Conservation (phyloP, 2,113 vertebrate species). For the Protomyctophum bolini region DNA sequence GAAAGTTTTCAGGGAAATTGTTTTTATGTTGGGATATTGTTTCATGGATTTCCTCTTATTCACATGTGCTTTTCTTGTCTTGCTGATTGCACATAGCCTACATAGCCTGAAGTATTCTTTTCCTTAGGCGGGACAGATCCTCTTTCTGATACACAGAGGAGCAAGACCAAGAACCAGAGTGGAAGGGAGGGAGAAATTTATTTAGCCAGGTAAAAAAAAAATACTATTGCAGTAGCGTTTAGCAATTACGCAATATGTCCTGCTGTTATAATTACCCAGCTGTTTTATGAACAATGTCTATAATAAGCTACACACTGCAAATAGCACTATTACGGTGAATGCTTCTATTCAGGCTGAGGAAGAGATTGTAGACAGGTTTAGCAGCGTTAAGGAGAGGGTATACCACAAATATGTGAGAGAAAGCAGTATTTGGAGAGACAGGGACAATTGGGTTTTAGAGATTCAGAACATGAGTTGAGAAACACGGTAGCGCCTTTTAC, state of each 20-base stretch:
- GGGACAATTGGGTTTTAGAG: constrained; percentile 34
- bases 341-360: constrained; percentile 33
- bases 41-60: no score
- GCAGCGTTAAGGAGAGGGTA: constrained; percentile 19
- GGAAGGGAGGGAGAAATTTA: no score
- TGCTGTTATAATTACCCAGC: constrained; percentile 7
- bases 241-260: neutral
- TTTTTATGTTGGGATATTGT: neutral
- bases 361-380: constrained; percentile 24
- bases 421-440: constrained; percentile 40
- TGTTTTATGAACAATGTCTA: constrained; percentile 29
- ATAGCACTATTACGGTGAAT: constrained; percentile 24
- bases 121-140: no score
- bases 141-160: no score
- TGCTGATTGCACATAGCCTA: no score
- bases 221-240: neutral
- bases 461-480: constrained; percentile 6
- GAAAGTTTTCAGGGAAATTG: neutral
- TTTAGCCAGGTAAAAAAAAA: neutral
- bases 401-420: constrained; percentile 57
- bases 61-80: no score
- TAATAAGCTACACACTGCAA: constrained; percentile 21
- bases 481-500: neutral
- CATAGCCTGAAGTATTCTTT: no score
- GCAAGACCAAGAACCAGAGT: no score